Evolutionary conservation across 2,888 invertebrate genomes (phyloP), one percentile per base, ranked within the genome.

Genomic region (Heteromyza rotundicornis): DNA sequence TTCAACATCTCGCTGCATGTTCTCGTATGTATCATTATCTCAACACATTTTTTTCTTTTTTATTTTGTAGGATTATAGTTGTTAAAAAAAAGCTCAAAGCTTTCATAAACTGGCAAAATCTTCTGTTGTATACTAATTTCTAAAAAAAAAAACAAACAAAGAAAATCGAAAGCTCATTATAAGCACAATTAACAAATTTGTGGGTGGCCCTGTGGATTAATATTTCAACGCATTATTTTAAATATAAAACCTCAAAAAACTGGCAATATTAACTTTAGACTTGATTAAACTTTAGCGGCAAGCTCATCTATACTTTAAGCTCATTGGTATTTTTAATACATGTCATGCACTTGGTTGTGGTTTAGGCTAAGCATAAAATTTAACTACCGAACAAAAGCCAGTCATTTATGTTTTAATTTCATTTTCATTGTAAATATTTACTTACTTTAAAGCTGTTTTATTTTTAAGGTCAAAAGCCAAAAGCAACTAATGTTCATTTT

Each of bases 51-150:
- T 63, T 70, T 67, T 68, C 68, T 73, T 77, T 73, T 71, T 70
- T 75, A 74, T 79, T 75, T 81, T 81, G 76, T 81, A 81, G 80
- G 80, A 80, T 68, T 81, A 80, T 80, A 81, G 80, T 81, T 81
- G 80, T 79, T 80, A 80, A 80, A 24, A 47, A 24, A 53, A 55
- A 47, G 35, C 32, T 35, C 35, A 27, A 40, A 22, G 44, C 22
- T 57, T 52, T 27, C 20, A 60, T 17, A 32, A 17, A 56, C 58
- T 56, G n/a, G 23, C 54, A 55, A 62, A 70, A 73, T 69, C 71
- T 75, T 2, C 72, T 71, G 70, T 76, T 76, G 74, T 76, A 75
- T 75, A 76, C 76, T 76, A 76, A 75, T 74, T 73, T 75, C 72
- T 69, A 67, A 68, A 73, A 59, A 67, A 54, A 44, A 56, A 53